A percentile compares a stretch with the other conserved stretches of the same genome.
phyloP scores from a whole-genome alignment of 1,140 invertebrate genomes.

The Drosophila cardini region DNA sequence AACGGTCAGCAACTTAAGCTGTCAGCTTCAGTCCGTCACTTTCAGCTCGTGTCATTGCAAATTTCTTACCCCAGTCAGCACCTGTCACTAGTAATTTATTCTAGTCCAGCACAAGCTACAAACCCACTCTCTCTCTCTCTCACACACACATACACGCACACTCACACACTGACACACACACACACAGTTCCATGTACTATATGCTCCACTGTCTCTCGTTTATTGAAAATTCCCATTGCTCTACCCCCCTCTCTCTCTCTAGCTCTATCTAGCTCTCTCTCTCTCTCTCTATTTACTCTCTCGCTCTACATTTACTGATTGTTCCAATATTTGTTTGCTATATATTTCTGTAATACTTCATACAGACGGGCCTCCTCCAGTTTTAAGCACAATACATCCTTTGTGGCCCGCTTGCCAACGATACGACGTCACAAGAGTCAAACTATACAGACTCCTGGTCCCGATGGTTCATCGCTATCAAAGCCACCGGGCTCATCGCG shows the following conservation, averaged over 20 bases:
- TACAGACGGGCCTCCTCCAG: conserved; percentile 89
- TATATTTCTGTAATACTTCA: conserved; percentile 41
- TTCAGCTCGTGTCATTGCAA: conserved; percentile 39
- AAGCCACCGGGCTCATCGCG: conserved; percentile 83
- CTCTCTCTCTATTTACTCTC: background rate
- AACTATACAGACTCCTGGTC: conserved; percentile 88
- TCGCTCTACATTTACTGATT: conserved; percentile 15
- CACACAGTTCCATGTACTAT: conserved; percentile 20
- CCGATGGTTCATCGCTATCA: conserved; percentile 79
- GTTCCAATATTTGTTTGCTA: conserved; percentile 13
- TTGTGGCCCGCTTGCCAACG: conserved; percentile 94
- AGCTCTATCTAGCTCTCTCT: background rate
- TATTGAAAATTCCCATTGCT: conserved; percentile 22
- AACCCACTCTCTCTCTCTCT: conserved; percentile 14
- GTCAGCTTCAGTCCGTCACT: background rate
- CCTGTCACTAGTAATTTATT: conserved; percentile 7
- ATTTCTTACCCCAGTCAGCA: conserved; percentile 11
- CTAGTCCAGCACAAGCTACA: conserved; percentile 12
- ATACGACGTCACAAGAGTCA: conserved; percentile 92
- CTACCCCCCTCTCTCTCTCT: background rate
- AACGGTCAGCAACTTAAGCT: background rate
- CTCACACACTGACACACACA: conserved; percentile 10
- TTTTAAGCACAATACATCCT: conserved; percentile 96
- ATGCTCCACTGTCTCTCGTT: conserved; percentile 30
- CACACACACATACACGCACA: conserved; percentile 6